These are phyloP conservation scores for Trisateles emortualis DNA, from an alignment of 2,888 invertebrate genomes.

Conservation along the genomic window DNA sequence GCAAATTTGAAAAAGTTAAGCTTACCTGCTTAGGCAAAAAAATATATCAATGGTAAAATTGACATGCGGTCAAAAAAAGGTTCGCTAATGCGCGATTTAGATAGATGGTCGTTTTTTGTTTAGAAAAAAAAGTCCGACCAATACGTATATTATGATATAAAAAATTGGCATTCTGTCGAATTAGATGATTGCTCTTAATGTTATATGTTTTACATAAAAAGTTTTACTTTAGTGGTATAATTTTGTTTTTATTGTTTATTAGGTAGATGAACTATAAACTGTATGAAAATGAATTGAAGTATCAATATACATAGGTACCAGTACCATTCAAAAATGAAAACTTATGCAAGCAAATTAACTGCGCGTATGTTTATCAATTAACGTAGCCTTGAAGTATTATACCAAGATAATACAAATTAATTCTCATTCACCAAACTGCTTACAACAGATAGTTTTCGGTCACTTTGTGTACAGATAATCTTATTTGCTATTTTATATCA, in stretches of 20 bases:
- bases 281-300: no score
- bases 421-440: no score
- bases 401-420: no score
- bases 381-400: no score
- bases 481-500: no score
- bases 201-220: neutral
- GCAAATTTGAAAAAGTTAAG: slow-evolving; percentile 71
- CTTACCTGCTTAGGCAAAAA: slow-evolving; percentile 48
- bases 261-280: no score
- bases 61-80: slow-evolving; percentile 70
- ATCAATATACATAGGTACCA: no score
- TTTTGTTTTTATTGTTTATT: neutral
- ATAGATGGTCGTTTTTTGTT: slow-evolving; percentile 54
- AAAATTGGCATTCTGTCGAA: neutral
- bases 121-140: slow-evolving; percentile 27
- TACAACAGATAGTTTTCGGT: no score
- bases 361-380: no score
- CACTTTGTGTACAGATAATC: no score
- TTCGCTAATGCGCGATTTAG: slow-evolving; percentile 73
- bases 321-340: no score
- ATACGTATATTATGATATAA: slow-evolving; percentile 16
- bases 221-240: neutral
- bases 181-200: neutral
- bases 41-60: slow-evolving; percentile 64
- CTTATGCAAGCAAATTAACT: no score